These are phyloP conservation scores for Hormiphora californensis DNA, from an alignment of 37 sponge, comb jelly and placozoan genomes.

Conservation along the genomic window DNA sequence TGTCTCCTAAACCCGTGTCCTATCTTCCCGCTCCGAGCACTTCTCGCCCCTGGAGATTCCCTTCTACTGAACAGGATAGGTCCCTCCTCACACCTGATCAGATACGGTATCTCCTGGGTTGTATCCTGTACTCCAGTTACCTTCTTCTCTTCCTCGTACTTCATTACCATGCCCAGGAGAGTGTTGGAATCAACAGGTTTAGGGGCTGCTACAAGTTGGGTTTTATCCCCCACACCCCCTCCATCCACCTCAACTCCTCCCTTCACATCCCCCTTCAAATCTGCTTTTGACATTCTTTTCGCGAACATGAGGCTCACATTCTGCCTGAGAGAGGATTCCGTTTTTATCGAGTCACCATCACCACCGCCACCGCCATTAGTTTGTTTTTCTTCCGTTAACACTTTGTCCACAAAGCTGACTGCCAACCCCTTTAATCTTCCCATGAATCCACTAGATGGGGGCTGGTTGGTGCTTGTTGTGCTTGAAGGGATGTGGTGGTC, in stretches of 20 bases:
- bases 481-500: not conserved
- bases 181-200: not conserved
- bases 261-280: not conserved
- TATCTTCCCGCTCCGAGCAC: conserved; percentile 28
- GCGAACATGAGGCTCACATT: conserved; percentile 4
- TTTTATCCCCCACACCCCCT: too few relatives aligned
- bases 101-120: not conserved
- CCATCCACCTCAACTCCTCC: not conserved
- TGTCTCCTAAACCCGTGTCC: conserved; percentile 37
- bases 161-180: conserved; percentile 39
- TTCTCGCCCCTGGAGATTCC: conserved; percentile 39
- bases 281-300: not conserved
- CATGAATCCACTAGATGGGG: conserved; percentile 14
- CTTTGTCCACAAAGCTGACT: conserved; percentile 40
- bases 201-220: too few relatives aligned
- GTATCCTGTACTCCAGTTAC: not conserved
- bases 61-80: conserved; percentile 1
- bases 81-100: conserved; percentile 36
- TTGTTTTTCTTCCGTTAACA: not conserved
- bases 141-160: conserved; percentile 44
- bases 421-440: conserved; percentile 16
- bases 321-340: not conserved
- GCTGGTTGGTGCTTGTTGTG: too few relatives aligned
- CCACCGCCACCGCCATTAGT: not conserved
- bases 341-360: not conserved